Evolutionary conservation across 23 tunicate genomes (phyloP).

Genomic region (Clavelina lepadiformis): DNA sequence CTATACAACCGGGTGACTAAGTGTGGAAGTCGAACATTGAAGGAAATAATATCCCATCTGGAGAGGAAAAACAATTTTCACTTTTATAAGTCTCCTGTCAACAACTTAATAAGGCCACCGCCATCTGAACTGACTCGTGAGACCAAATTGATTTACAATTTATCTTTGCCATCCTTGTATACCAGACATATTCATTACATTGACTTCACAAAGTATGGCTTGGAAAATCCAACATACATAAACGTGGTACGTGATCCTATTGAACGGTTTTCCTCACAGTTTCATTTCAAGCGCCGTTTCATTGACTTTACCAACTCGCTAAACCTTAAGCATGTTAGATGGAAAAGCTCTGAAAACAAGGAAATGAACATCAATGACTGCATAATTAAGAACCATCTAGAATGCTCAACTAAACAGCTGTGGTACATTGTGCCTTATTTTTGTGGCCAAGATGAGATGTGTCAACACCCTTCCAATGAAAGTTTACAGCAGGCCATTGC

Average conservation of each 20-base stretch:
- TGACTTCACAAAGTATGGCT: slow-evolving; percentile 67
- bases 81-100: slow-evolving; percentile 47
- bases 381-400: slow-evolving; percentile 46
- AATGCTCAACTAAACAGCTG: slow-evolving; percentile 49
- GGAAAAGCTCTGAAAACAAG: slow-evolving; percentile 34
- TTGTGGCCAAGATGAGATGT: slow-evolving; percentile 78
- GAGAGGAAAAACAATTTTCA: slow-evolving; percentile 33
- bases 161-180: slow-evolving; percentile 60
- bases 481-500: slow-evolving; percentile 65
- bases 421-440: slow-evolving; percentile 95
- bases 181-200: slow-evolving; percentile 81
- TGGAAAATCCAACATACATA: slow-evolving; percentile 53
- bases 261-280: slow-evolving; percentile 86
- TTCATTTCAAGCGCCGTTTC: slow-evolving; percentile 65
- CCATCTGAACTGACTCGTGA: slow-evolving; percentile 21
- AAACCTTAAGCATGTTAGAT: slow-evolving; percentile 9
- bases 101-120: slow-evolving; percentile 45
- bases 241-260: slow-evolving; percentile 94
- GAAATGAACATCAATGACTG: slow-evolving; percentile 82
- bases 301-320: slow-evolving; percentile 39
- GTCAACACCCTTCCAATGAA: slow-evolving; percentile 56
- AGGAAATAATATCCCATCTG: slow-evolving; percentile 25
- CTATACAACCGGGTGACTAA: slow-evolving; percentile 92
- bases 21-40: slow-evolving; percentile 96
- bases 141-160: slow-evolving; percentile 28